Base-by-base conservation (phyloP, 2,888 invertebrate genomes). In the Eurois occulta region DNA sequence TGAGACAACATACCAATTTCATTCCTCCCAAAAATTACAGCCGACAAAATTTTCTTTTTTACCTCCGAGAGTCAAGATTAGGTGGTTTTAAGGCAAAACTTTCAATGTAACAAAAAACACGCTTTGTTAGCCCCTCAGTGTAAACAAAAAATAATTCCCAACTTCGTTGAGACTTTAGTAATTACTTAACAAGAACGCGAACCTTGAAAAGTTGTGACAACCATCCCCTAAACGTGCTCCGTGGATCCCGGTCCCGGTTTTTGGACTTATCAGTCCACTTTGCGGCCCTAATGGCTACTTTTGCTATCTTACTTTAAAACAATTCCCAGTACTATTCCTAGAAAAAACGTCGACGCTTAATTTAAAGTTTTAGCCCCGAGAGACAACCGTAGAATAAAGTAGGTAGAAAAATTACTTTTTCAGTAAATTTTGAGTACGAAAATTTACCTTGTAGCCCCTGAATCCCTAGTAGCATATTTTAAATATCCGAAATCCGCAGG, bases 401-500 rank as follows among this genome's bases (percentile, higher is more conserved):
- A 60, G 13, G 21, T 67, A 66, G 77, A 81, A 78, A 83, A 72
- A 84, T 81, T 76, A 79, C 74, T 80, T 85, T 77, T 64, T 77
- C 28, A 82, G 76, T 73, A 85, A 78, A 78, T 84, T 80, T 85
- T 76, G 67, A 78, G 75, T 82, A 72, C 75, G 70, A 80, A 83
- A 84, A 80, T 80, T 69, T 81, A 74, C 80, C 68, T 78, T 78
- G 67, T 80, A 60, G 52, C 68, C 72, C 28, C 21, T 69, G 73
- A 72, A 70, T 84, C 46, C 69, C 68, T 86, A 68, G 83, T 69
- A 86, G 79, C 80, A 85, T 89, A 86, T 90, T 90, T 90, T 90
- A 91, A 91, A 91, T 91, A 92, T 90, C 80, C 81, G 43, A 90
- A 90, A 90, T 90, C 84, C 90, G 48, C 86, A 81, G 62, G 86